Evolutionary conservation across 2,888 invertebrate species (phyloP).

Genomic region (Muscina levida): DNA sequence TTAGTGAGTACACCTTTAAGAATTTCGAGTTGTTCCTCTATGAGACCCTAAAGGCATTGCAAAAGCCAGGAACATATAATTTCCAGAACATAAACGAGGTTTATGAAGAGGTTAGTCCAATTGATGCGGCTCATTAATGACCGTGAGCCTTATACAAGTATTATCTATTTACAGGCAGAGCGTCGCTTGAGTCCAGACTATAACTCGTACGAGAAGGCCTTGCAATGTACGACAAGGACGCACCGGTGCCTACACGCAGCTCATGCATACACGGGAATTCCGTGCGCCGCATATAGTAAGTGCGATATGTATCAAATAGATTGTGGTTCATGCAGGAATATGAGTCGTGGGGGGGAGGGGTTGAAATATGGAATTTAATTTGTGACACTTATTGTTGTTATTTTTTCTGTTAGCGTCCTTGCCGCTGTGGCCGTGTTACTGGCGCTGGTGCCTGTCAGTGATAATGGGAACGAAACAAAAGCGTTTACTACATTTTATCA

Average conservation of each 20-base stretch:
- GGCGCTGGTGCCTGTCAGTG: not conserved
- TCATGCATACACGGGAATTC: constrained; percentile 91
- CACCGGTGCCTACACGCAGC: constrained; percentile 94
- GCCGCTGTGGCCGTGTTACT: constrained; percentile 2
- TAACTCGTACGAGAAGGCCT: constrained; percentile 85
- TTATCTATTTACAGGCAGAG: constrained; percentile 75
- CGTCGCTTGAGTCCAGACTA: constrained; percentile 80
- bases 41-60: constrained; percentile 89
- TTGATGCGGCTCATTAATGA: not conserved
- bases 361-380: constrained; percentile 60
- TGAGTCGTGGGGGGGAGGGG: constrained; percentile 26
- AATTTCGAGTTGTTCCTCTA: constrained; percentile 94
- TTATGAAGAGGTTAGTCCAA: constrained; percentile 83
- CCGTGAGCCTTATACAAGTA: constrained; percentile 36
- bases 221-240: constrained; percentile 91
- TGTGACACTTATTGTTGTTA: constrained; percentile 59
- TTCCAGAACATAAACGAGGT: constrained; percentile 84
- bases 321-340: constrained; percentile 44
- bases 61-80: constrained; percentile 85
- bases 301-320: constrained; percentile 70
- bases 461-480: not conserved
- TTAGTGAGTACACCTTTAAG: constrained; percentile 85
- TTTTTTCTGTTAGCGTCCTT: constrained; percentile 8
- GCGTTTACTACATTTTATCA: constrained; percentile 36
- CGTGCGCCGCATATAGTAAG: constrained; percentile 93